Evolutionary conservation across 2,113 vertebrate species (phyloP).

Genomic region (Syrmaticus mikado): DNA sequence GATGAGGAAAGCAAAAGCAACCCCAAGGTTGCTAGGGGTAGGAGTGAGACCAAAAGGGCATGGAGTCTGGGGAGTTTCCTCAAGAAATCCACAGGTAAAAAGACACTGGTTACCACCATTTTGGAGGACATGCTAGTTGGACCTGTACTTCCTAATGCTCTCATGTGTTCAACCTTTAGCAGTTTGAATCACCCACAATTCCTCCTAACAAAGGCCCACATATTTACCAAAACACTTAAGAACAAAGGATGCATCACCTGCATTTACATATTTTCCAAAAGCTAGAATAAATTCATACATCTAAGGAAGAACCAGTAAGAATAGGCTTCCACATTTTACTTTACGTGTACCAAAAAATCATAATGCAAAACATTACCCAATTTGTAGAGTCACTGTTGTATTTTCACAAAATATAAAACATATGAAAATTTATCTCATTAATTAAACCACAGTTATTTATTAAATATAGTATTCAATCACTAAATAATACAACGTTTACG

Average conservation of each 20-base stretch:
- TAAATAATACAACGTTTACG: not conserved
- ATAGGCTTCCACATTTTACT: not conserved
- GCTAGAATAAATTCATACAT: not conserved
- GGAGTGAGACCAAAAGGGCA: not conserved
- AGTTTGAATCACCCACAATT: not conserved
- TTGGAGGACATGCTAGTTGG: not conserved
- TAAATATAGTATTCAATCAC: not conserved
- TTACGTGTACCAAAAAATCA: not conserved
- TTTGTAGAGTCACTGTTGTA: not conserved
- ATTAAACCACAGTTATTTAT: not conserved
- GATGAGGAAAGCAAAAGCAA: not conserved
- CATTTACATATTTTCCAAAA: not conserved
- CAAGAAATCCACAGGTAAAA: not conserved
- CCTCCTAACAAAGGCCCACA: not conserved
- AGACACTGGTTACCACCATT: not conserved
- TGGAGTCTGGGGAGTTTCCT: not conserved
- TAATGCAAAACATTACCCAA: not conserved
- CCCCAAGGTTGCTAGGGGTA: fast-evolving
- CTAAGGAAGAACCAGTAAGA: not conserved
- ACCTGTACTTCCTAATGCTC: not conserved
- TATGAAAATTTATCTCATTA: not conserved
- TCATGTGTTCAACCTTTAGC: not conserved
- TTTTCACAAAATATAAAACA: not conserved
- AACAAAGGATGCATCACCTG: not conserved
- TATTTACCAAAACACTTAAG: not conserved